Conservation (phyloP, 2,113 vertebrate species). For the Myiagra hebetior region DNA sequence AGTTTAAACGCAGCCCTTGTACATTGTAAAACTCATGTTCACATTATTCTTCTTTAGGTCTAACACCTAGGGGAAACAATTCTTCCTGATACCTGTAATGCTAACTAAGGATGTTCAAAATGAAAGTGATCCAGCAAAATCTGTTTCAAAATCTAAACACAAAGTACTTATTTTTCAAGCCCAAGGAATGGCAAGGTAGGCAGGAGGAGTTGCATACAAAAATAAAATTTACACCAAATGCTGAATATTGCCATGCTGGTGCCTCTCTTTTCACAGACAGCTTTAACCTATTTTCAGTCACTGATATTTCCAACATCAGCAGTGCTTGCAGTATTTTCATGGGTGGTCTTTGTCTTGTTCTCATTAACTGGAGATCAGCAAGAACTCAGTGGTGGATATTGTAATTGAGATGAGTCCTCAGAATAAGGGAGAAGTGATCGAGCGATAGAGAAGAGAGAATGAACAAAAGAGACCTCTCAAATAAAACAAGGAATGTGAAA, state of each 20-base stretch:
- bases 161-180: neutral
- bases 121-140: neutral
- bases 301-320: neutral
- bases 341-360: slow-evolving; percentile 15
- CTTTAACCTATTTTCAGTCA: slow-evolving; percentile 4
- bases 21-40: neutral
- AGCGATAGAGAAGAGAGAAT: neutral
- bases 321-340: neutral
- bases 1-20: neutral
- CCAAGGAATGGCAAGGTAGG: neutral
- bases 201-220: neutral
- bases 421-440: neutral
- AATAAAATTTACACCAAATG: neutral
- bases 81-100: neutral
- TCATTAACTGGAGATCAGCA: neutral
- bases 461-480: neutral
- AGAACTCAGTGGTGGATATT: neutral
- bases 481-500: neutral
- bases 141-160: neutral
- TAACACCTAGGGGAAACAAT: neutral
- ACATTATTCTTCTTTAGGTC: neutral
- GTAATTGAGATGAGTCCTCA: neutral
- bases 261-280: neutral
- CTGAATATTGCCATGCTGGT: neutral
- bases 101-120: neutral